Conservation (phyloP, 2,888 invertebrate genomes). For the Dorcus parallelipipedus region DNA sequence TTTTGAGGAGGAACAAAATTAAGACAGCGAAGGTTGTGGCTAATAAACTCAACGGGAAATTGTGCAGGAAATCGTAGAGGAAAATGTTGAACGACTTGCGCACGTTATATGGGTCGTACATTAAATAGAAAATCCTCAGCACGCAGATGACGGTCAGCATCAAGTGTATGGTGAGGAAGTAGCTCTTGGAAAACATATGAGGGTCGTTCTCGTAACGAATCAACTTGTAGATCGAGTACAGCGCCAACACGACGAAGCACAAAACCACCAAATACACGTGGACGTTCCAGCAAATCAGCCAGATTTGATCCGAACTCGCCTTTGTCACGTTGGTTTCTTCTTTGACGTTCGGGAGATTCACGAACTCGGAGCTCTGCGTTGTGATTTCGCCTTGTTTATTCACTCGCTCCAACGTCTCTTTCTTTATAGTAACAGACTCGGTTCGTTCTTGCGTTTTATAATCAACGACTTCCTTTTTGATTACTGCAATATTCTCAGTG, state of each 20-base stretch:
- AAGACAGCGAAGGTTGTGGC: constrained; percentile 88
- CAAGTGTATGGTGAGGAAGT: constrained; percentile 81
- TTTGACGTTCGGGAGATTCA: constrained; percentile 60
- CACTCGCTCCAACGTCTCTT: constrained; percentile 30
- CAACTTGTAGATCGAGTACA: constrained; percentile 82
- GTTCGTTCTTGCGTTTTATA: constrained; percentile 34
- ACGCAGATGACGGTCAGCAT: constrained; percentile 79
- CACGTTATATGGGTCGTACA: constrained; percentile 91
- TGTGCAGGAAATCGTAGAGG: constrained; percentile 77
- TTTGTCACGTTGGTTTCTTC: constrained; percentile 42
- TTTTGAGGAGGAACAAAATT: constrained; percentile 78
- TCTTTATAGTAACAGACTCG: constrained; percentile 44
- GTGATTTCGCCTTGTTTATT: constrained; percentile 37
- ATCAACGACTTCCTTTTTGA: constrained; percentile 30
- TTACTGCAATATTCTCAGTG: constrained; percentile 22
- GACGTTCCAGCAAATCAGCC: constrained; percentile 87
- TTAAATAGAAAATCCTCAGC: constrained; percentile 79
- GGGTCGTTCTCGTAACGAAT: constrained; percentile 82
- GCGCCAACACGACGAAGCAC: constrained; percentile 77
- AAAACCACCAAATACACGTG: constrained; percentile 86
- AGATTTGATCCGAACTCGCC: constrained; percentile 54
- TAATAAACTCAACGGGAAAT: constrained; percentile 81
- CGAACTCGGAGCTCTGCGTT: constrained; percentile 49
- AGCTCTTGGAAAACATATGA: constrained; percentile 82
- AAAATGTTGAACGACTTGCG: constrained; percentile 73